Evolutionary conservation across 2,888 invertebrate species (phyloP), one percentile per base, ranked within the genome.

Genomic region (Lampropteryx suffumata): DNA sequence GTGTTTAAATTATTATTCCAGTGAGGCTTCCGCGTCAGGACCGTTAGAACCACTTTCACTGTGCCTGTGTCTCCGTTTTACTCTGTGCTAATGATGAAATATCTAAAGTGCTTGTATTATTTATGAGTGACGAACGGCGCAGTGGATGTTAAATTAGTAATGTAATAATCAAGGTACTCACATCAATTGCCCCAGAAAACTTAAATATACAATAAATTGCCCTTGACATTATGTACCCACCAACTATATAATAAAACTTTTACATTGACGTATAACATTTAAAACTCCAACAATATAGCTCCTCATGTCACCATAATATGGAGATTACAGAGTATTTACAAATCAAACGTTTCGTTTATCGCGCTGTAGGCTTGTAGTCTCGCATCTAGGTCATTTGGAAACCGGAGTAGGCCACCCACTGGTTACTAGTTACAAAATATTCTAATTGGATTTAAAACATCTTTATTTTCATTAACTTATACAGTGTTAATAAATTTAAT

Each of bases 371-470:
- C 50, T 41, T 17, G 17, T 17, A 17, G 17, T 17, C 4, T 4
- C 17, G 17, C 58, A 77, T 77, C 71, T 77, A 62, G 77, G 75
- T 73, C 74, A 70, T 64, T 63, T 64, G 64, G 65, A 72, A 69
- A 66, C 58, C 63, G 61, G 68, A 73, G 69, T 71, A 70, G 73
- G 73, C 65, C 73, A 65, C 48, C 61, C 52, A 59, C 62, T 65
- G 50, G 59, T 57, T 64, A 61, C 45, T 59, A 63, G 57, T 54
- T 57, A 59, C 59, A 49, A 54, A 61, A 62, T 57, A 59, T 52
- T 59, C 43, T 35, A 52, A 32, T 50, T 47, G 35, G n/a, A n/a
- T n/a, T 17, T 17, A 17, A 17, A 17, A 17, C 17, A 17, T 17
- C 17, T 17, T 4, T 17, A 17, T 7, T 24, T 24, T 24, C 1